Conservation (phyloP, 2,888 invertebrate genomes). For the Luperina nickerlii region DNA sequence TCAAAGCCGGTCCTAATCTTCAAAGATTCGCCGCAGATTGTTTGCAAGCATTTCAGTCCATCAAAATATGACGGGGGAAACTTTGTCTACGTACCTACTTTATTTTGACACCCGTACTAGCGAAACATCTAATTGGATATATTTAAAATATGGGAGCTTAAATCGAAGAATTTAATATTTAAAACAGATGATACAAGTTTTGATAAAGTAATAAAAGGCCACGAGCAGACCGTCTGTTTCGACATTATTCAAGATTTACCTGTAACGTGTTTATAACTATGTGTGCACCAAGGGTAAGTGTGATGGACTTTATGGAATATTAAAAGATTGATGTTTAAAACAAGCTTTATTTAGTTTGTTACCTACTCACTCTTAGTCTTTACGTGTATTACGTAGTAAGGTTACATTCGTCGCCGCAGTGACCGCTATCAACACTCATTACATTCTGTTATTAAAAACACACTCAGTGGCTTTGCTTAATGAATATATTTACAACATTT, state of each 20-base stretch:
- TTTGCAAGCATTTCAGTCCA: constrained; percentile 86
- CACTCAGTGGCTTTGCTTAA: constrained; percentile 83
- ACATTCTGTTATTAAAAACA: constrained; percentile 82
- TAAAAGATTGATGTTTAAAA: constrained; percentile 82
- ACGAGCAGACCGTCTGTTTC: background rate
- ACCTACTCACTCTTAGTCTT: constrained; percentile 81
- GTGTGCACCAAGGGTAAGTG: background rate
- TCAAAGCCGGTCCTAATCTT: constrained; percentile 87
- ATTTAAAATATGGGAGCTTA: constrained; percentile 19
- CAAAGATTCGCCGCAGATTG: constrained; percentile 87
- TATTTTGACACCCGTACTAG: constrained; percentile 74
- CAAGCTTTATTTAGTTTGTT: constrained; percentile 88
- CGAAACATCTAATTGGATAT: constrained; percentile 58
- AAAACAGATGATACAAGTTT: background rate
- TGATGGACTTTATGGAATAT: constrained; percentile 47
- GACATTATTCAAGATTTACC: background rate
- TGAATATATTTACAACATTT: constrained; percentile 86
- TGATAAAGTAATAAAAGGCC: background rate
- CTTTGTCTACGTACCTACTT: constrained; percentile 79
- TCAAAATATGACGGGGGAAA: constrained; percentile 85
- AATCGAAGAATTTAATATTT: background rate
- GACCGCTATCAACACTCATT: constrained; percentile 77
- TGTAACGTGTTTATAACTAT: background rate
- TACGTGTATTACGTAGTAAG: constrained; percentile 79
- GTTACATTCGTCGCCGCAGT: constrained; percentile 75